A percentile compares a stretch with the other conserved stretches of the same genome.
phyloP scores from a whole-genome alignment of 2,113 vertebrate species.

The Dendropsophus ebraccatus region DNA sequence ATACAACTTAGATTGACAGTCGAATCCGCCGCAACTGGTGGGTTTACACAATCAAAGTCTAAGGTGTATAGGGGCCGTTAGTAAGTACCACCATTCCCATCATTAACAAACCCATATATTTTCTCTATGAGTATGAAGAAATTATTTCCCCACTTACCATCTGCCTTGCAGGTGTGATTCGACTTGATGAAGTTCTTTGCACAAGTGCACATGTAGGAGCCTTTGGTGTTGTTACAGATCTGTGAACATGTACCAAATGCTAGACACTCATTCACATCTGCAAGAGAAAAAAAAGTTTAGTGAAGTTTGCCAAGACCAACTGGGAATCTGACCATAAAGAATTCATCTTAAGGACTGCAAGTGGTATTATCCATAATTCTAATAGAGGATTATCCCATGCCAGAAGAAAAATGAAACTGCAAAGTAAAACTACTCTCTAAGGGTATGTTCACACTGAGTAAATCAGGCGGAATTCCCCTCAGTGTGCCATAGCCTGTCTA shows the following conservation, averaged over 20 bases:
- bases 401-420: neutral
- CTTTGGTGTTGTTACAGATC: slow-evolving; percentile 97
- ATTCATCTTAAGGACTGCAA: neutral
- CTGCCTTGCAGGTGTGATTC: slow-evolving; percentile 90
- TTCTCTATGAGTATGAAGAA: neutral
- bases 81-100: neutral
- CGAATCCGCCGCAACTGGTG: too few relatives aligned
- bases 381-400: neutral
- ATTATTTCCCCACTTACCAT: slow-evolving; percentile 73
- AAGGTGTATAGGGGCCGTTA: neutral
- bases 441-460: too few relatives aligned
- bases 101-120: neutral
- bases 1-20: too few relatives aligned
- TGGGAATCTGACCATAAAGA: neutral
- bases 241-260: slow-evolving; percentile 91
- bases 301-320: too few relatives aligned
- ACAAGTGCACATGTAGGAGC: slow-evolving; percentile 90
- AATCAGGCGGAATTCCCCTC: too few relatives aligned
- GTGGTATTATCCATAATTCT: neutral
- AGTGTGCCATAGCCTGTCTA: too few relatives aligned
- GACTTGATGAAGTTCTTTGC: slow-evolving; percentile 91
- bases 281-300: neutral
- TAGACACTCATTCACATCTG: slow-evolving; percentile 92
- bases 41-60: too few relatives aligned
- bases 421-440: neutral